Evolutionary conservation across 2,888 invertebrate species (phyloP).

Genomic region (Thecophora atra): DNA sequence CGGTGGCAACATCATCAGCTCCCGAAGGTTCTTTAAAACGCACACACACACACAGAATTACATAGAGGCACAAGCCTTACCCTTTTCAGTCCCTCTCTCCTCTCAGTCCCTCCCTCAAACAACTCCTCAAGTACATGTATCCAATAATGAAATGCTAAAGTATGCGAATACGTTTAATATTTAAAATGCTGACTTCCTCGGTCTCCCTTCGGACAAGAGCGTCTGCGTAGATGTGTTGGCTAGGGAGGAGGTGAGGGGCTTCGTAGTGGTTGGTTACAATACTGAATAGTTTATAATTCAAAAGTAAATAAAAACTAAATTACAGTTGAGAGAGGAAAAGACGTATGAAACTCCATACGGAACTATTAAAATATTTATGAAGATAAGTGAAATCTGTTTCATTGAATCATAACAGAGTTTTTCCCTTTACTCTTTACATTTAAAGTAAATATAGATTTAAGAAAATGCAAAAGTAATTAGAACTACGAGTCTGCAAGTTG

Average conservation of each 20-base stretch:
- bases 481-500: too few relatives aligned
- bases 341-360: too few relatives aligned
- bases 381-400: not conserved
- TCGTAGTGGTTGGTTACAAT: not conserved
- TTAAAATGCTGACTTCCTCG: not conserved
- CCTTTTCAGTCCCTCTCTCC: not conserved
- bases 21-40: not conserved
- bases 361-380: not conserved
- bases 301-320: not conserved
- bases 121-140: not conserved
- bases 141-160: conserved; percentile 10
- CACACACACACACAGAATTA: not conserved
- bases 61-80: not conserved
- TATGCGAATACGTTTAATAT: conserved; percentile 20
- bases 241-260: not conserved
- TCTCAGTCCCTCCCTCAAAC: conserved; percentile 4
- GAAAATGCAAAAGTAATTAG: not conserved
- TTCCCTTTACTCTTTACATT: not conserved
- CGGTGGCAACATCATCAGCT: conserved; percentile 4
- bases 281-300: not conserved
- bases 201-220: not conserved
- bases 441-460: not conserved
- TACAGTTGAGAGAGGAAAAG: too few relatives aligned
- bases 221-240: too few relatives aligned
- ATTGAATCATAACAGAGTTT: not conserved